Conservation (phyloP, 1,140 invertebrate genomes). For the Zaprionus kolodkinae region DNA sequence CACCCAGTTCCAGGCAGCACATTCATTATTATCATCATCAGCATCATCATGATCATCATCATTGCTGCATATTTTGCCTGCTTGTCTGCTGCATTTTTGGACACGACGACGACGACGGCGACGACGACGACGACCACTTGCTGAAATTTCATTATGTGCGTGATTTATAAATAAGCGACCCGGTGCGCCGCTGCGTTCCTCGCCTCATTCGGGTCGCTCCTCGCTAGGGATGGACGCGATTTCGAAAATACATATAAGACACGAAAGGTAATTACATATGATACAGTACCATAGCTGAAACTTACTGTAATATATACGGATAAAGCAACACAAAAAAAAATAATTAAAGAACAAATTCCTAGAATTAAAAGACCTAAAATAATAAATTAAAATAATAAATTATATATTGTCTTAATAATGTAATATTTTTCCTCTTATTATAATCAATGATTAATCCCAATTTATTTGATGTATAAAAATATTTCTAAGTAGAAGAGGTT, state of each 20-base stretch:
- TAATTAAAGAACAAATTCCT: no score
- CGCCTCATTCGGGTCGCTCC: constrained; percentile 19
- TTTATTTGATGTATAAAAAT: no score
- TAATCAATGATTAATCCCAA: no score
- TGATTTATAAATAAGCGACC: constrained; percentile 77
- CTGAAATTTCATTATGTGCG: constrained; percentile 81
- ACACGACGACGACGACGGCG: constrained; percentile 27
- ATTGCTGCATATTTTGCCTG: constrained; percentile 74
- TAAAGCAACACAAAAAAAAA: no score
- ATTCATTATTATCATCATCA: constrained; percentile 38
- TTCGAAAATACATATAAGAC: background rate
- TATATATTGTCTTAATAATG: no score
- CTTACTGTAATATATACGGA: no score
- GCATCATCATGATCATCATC: constrained; percentile 41
- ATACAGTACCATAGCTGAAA: background rate
- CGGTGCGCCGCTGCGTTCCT: constrained; percentile 19
- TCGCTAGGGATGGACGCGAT: constrained; percentile 1
- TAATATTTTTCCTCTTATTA: no score
- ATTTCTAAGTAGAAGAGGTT: no score
- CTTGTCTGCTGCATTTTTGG: constrained; percentile 60
- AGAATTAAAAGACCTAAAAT: no score
- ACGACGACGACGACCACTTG: constrained; percentile 64
- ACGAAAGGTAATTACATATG: background rate
- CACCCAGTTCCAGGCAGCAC: constrained; percentile 49
- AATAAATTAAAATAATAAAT: no score